Evolutionary conservation across 2,888 invertebrate species (phyloP), one percentile per base, ranked within the genome.

Genomic region (Myopa testacea): DNA sequence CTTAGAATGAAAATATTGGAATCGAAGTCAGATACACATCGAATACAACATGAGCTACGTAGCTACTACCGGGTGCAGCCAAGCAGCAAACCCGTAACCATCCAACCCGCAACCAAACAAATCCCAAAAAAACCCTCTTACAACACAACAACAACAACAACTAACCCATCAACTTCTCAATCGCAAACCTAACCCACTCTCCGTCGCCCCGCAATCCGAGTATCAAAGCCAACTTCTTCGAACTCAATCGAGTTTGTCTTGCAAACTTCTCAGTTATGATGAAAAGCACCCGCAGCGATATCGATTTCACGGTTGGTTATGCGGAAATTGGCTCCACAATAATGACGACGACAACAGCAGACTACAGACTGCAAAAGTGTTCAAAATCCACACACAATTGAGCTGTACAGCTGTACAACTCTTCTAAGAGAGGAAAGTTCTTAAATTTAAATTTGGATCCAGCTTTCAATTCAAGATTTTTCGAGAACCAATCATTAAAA

Each of bases 281-380:
- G 75, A 69, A 78, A 78, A 78, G 52, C 55, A 40, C 76, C 75
- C 55, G 52, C 58, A 52, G 78, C 78, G 34, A 78, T 73, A 78
- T 73, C 76, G 68, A 78, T 78, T 78, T 78, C 78, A 78, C 63
- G 78, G 76, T 78, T 78, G 72, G 76, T 78, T 78, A 73, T 78
- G 76, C 69, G 78, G 71, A 78, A 78, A 78, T 78, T 78, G 78
- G 76, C 76, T 78, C 58, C 65, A 58, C 34, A 71, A 50, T 75
- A 75, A 67, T 12, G 55, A 63, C 74, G 65, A 6, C 45, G n/a
- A 50, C 74, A 65, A 58, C 19, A 6, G n/a, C n/a, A 19, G 58
- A 26, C 26, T 26, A 26, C 26, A 26, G 26, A 26, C 26, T 26
- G 26, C 26, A 26, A 26, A 26, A 26, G 26, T 26, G 26, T 26